Evolutionary conservation across 2,797 vertebrate species (phyloP).

Genomic region (Coilia nasus): DNA sequence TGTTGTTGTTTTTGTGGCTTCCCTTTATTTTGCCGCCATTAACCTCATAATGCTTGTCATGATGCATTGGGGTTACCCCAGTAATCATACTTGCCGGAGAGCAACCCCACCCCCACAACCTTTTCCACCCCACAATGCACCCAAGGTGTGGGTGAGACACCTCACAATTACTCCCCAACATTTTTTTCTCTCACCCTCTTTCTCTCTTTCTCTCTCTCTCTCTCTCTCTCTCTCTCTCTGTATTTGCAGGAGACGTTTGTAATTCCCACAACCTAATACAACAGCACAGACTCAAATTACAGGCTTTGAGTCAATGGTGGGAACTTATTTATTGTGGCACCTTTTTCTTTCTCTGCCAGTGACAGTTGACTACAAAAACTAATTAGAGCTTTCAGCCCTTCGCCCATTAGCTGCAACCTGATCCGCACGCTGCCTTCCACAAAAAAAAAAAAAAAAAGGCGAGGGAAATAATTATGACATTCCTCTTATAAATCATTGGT

Average conservation of each 20-base stretch:
- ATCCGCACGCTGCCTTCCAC: conserved; percentile 72
- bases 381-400: conserved; percentile 91
- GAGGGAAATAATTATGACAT: conserved; percentile 88
- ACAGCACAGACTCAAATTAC: conserved; percentile 90
- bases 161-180: conserved; percentile 83
- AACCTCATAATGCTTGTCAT: neutral
- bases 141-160: conserved; percentile 76
- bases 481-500: conserved; percentile 92
- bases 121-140: conserved; percentile 55
- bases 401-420: conserved; percentile 84
- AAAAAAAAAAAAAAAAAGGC: conserved; percentile 61
- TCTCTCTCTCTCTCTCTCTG: neutral
- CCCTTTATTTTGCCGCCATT: conserved; percentile 32
- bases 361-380: conserved; percentile 86
- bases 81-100: conserved; percentile 76
- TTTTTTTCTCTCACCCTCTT: conserved; percentile 66
- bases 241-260: conserved; percentile 73
- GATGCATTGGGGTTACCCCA: conserved; percentile 61
- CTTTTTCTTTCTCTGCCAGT: conserved; percentile 78
- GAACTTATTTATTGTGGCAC: conserved; percentile 89
- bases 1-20: conserved; percentile 31
- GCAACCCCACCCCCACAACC: conserved; percentile 53
- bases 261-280: conserved; percentile 83
- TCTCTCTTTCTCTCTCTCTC: neutral
- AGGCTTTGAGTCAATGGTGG: conserved; percentile 80